These are phyloP conservation scores for Streptopelia turtur DNA, from an alignment of 2,797 vertebrate species.

Conservation along the genomic window DNA sequence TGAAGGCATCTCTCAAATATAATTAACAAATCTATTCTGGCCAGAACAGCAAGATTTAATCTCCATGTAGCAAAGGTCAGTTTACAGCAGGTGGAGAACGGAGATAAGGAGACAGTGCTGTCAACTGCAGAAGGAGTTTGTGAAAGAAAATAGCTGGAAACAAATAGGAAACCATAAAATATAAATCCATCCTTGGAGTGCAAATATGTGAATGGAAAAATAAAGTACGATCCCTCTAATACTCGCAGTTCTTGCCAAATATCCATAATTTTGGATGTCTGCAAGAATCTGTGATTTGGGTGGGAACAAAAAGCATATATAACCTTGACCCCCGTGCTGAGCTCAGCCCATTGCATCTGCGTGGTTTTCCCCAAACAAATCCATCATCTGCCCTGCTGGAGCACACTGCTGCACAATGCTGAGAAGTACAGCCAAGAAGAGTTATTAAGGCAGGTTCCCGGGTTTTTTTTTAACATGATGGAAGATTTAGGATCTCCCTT, in stretches of 20 bases:
- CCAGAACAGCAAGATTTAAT: slow-evolving; percentile 41
- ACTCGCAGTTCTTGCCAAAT: neutral
- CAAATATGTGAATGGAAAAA: neutral
- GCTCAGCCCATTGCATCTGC: neutral
- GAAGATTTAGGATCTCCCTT: neutral
- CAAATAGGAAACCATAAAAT: slow-evolving; percentile 18
- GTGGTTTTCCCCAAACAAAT: slow-evolving; percentile 18
- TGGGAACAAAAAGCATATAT: neutral
- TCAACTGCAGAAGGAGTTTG: neutral
- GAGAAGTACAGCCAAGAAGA: slow-evolving; percentile 1
- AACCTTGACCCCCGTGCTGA: neutral
- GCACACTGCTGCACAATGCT: neutral
- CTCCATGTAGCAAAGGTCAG: slow-evolving; percentile 24
- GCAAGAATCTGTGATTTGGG: neutral
- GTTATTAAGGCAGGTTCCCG: neutral
- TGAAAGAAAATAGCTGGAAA: slow-evolving; percentile 16
- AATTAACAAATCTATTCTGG: slow-evolving; percentile 17
- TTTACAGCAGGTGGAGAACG: slow-evolving; percentile 5
- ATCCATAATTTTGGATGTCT: neutral
- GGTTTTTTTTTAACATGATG: neutral
- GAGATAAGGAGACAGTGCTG: slow-evolving; percentile 16
- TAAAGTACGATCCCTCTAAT: neutral
- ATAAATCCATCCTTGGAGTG: neutral
- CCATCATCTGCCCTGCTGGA: neutral
- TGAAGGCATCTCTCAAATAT: neutral